Evolutionary conservation across 2,888 invertebrate genomes (phyloP), one percentile per base, ranked within the genome.

Genomic region (Spisula solida): DNA sequence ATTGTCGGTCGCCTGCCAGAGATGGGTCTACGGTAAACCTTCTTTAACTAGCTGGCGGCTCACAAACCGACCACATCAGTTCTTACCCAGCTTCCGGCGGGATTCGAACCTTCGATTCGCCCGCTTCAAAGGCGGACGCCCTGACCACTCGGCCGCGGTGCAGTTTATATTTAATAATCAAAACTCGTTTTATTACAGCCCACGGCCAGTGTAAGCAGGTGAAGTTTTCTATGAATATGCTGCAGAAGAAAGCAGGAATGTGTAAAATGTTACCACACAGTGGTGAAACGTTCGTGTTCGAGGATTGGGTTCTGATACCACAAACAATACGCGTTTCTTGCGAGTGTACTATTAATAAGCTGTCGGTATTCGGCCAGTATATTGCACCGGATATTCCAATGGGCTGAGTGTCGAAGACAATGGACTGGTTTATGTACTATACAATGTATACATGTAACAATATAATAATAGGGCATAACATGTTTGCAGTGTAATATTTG

Each of bases 161-260:
- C 47, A 47, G 47, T 41, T 41, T 41, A 41, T 5, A 41, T 41
- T 41, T 8, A 5, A 41, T 41, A 41, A 41, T 8, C 4, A 20
- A 1, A 18, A 18, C n/a, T 56, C 1, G 18, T n/a, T 56, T 18
- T 31, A 1, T 93, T 93, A 14, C 93, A 94, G 94, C 89, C 10
- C 93, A 94, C 78, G 94, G 94, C 1, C 83, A 86, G 51, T 94
- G 94, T 82, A 88, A 86, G 55, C 94, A 94, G 87, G 91, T 88
- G 20, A 85, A 85, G 14, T 90, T 94, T 47, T 75, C 90, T 31
- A 75, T 94, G 81, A 91, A 90, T 83, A 92, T 94, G 89, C 60
- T 94, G 84, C 88, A 93, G 31, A 88, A 85, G 81, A 85, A 85
- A 78, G 18, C 81, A 14, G 90, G 84, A n/a, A 86, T 82, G n/a